These are phyloP conservation scores for Ginglymostoma cirratum DNA, from an alignment of 2,113 vertebrate genomes.

Conservation along the genomic window DNA sequence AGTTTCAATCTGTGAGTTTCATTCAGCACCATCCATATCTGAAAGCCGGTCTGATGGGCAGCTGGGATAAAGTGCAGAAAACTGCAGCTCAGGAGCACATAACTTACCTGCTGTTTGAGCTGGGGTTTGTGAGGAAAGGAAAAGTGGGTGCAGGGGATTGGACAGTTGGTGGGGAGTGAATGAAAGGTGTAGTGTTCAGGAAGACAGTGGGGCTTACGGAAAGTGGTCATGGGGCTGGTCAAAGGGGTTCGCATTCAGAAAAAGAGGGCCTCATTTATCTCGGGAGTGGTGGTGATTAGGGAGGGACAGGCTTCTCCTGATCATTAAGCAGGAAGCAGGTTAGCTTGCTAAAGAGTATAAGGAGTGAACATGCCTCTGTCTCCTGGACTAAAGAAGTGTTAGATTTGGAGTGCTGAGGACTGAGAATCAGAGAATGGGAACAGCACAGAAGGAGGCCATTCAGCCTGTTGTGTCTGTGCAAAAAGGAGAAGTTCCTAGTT, in stretches of 20 bases:
- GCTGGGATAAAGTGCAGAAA: background rate
- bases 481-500: no score
- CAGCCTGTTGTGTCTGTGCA: no score
- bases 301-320: background rate
- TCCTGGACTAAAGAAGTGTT: background rate
- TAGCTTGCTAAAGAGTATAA: background rate
- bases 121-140: background rate
- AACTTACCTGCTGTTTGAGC: background rate
- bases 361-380: background rate
- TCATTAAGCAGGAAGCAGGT: background rate
- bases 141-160: background rate
- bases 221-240: background rate
- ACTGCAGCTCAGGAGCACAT: background rate
- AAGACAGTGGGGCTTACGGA: background rate
- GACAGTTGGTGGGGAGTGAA: background rate
- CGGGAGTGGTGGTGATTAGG: background rate
- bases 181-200: background rate
- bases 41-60: background rate
- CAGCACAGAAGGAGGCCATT: background rate
- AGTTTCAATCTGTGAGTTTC: background rate
- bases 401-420: background rate
- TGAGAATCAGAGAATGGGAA: background rate
- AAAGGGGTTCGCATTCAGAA: background rate
- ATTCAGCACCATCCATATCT: background rate
- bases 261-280: background rate